Percentiles rank a stretch among this genome's conserved stretches.
Evolutionary conservation across 2,888 invertebrate species (phyloP).

Genomic region (Leucophora obtusa): DNA sequence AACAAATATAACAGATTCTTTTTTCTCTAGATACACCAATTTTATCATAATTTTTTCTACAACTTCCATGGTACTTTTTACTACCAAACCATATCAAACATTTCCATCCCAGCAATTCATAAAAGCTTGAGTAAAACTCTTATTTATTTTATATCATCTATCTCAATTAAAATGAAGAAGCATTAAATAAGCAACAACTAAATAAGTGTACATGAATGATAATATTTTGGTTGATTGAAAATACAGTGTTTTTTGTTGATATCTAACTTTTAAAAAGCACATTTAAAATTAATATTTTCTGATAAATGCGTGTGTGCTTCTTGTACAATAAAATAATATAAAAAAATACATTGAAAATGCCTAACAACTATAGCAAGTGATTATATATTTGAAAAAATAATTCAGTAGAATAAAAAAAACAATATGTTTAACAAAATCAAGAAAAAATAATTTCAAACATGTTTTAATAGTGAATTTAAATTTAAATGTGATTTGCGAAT

Average conservation of each 20-base stretch:
- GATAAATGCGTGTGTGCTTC: conserved; percentile 25
- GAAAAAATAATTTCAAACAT: too few relatives aligned
- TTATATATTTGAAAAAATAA: too few relatives aligned
- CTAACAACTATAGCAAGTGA: neutral
- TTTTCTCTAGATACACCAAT: too few relatives aligned
- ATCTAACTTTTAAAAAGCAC: conserved; percentile 26
- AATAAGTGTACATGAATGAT: conserved; percentile 3
- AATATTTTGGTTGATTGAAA: conserved; percentile 12
- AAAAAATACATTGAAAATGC: neutral
- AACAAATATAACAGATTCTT: too few relatives aligned
- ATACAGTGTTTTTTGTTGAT: conserved; percentile 19
- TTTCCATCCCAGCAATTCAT: too few relatives aligned
- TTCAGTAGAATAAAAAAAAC: too few relatives aligned
- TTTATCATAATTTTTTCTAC: too few relatives aligned
- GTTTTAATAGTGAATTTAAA: too few relatives aligned
- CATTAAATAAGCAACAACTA: conserved; percentile 19
- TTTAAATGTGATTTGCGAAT: too few relatives aligned
- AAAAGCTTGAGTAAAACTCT: neutral
- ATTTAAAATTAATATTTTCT: conserved; percentile 37
- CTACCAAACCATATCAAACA: too few relatives aligned
- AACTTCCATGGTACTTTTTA: too few relatives aligned
- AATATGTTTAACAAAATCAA: too few relatives aligned
- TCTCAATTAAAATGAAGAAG: conserved; percentile 9
- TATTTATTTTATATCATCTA: neutral
- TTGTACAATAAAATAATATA: neutral